phyloP scores from a whole-genome alignment of 2,888 invertebrate species.

The Chloroclystis v-ata region DNA sequence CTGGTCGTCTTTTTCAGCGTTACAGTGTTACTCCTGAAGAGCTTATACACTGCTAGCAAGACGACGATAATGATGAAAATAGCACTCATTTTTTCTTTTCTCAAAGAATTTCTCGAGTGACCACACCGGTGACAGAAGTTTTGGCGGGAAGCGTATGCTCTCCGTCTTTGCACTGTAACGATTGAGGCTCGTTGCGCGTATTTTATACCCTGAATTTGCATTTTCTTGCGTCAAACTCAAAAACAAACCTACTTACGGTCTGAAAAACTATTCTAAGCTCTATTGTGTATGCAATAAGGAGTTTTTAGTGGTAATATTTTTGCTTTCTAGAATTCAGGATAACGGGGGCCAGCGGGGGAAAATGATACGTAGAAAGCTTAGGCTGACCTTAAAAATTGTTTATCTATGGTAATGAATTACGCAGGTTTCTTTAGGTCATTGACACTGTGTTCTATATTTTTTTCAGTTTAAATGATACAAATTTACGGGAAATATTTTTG shows the following conservation, averaged over 20 bases:
- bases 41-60: constrained; percentile 51
- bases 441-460: background rate
- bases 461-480: background rate
- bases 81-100: constrained; percentile 53
- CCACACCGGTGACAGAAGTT: constrained; percentile 48
- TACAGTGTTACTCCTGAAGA: constrained; percentile 45
- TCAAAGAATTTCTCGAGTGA: constrained; percentile 60
- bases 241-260: background rate
- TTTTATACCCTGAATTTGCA: constrained; percentile 47
- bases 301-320: background rate
- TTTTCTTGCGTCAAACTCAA: constrained; percentile 24
- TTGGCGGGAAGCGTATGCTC: constrained; percentile 53
- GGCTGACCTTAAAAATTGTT: constrained; percentile 17
- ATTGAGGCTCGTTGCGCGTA: constrained; percentile 16
- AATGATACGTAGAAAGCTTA: constrained; percentile 8
- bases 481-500: no score
- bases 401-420: constrained; percentile 8
- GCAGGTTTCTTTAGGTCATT: constrained; percentile 13
- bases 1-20: constrained; percentile 40
- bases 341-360: constrained; percentile 6
- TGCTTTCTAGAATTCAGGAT: constrained; percentile 9
- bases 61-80: constrained; percentile 48
- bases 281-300: background rate
- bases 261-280: constrained; percentile 4
- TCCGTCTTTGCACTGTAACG: constrained; percentile 38